phyloP scores from a whole-genome alignment of 2,888 invertebrate genomes.

The Drosophila yooni region DNA sequence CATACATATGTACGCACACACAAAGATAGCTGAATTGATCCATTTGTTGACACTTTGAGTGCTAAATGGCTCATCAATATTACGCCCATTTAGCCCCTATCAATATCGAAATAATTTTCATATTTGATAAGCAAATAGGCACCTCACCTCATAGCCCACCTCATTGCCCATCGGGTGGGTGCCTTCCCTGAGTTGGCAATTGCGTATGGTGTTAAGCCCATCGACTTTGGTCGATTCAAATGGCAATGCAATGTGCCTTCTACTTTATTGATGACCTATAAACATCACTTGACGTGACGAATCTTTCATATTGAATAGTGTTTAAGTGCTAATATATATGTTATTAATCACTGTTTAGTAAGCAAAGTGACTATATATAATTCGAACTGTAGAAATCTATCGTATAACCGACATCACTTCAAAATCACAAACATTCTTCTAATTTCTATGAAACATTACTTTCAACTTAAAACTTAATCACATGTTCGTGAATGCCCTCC shows the following conservation, averaged over 20 bases:
- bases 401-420: background rate
- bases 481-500: constrained; percentile 12
- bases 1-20: background rate
- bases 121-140: constrained; percentile 62
- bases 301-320: background rate
- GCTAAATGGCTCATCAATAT: constrained; percentile 49
- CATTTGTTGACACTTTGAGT: constrained; percentile 28
- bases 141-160: background rate
- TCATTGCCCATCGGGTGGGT: background rate
- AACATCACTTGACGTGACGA: background rate
- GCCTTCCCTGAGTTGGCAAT: constrained; percentile 4
- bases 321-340: background rate
- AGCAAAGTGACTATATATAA: background rate
- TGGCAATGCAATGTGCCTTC: constrained; percentile 13
- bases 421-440: background rate
- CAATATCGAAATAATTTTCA: constrained; percentile 51
- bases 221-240: constrained; percentile 19
- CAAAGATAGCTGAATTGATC: constrained; percentile 10
- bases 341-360: background rate
- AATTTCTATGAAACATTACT: background rate
- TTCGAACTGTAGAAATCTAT: background rate
- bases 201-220: constrained; percentile 20
- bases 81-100: constrained; percentile 41
- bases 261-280: background rate
- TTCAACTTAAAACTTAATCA: background rate